phyloP scores from a whole-genome alignment of 1,140 invertebrate genomes.

The Drosophila leontia region DNA sequence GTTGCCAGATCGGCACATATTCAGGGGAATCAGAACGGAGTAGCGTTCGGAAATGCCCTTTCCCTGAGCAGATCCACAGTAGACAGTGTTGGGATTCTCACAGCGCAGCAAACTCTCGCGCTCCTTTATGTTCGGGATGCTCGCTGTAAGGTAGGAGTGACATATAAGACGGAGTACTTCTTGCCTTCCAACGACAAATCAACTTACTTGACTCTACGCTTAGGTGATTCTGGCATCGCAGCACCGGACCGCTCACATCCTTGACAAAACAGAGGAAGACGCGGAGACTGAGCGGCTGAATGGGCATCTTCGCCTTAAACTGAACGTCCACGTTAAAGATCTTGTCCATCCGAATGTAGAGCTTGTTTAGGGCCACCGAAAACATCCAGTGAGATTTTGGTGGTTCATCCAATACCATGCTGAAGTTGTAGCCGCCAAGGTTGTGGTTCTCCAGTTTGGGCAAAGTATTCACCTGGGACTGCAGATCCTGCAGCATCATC shows the following conservation, averaged over 20 bases:
- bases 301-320: conserved; percentile 66
- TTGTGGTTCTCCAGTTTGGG: conserved; percentile 78
- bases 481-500: conserved; percentile 70
- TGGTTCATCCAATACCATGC: conserved; percentile 63
- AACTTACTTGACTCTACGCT: conserved; percentile 68
- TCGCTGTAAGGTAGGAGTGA: conserved; percentile 16
- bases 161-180: background rate
- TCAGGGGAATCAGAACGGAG: conserved; percentile 74
- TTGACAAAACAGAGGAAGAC: conserved; percentile 72
- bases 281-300: conserved; percentile 68
- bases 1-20: conserved; percentile 48
- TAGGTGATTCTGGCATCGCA: conserved; percentile 80
- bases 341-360: conserved; percentile 76
- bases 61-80: conserved; percentile 64
- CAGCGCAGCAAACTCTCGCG: conserved; percentile 70
- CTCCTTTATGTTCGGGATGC: conserved; percentile 29
- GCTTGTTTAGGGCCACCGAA: conserved; percentile 61
- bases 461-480: conserved; percentile 58
- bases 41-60: conserved; percentile 79
- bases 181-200: background rate
- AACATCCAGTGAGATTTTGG: conserved; percentile 66
- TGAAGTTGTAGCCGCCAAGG: conserved; percentile 66
- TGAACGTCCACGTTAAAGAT: conserved; percentile 72
- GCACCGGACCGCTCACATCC: conserved; percentile 74
- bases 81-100: conserved; percentile 69